Evolutionary conservation across 1,140 invertebrate species (phyloP).

Genomic region (Linepithema humile): DNA sequence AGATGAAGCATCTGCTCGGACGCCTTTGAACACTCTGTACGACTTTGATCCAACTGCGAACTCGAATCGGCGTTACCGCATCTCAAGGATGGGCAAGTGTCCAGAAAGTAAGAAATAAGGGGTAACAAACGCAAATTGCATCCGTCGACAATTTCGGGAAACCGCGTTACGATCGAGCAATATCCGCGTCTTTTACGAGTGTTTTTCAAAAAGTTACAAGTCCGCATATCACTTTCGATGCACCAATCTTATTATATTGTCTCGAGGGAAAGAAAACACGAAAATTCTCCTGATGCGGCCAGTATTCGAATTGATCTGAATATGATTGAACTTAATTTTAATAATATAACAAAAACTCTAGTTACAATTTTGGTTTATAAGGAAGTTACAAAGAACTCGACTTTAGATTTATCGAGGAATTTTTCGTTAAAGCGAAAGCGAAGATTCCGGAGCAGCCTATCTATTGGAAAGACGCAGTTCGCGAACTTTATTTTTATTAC

Average conservation of each 20-base stretch:
- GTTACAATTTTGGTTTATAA: neutral
- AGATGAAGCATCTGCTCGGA: neutral
- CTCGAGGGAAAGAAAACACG: neutral
- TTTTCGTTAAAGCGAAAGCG: neutral
- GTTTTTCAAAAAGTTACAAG: neutral
- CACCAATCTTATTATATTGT: neutral
- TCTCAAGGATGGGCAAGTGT: neutral
- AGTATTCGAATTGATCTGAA: neutral
- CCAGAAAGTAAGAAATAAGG: slow-evolving; percentile 1
- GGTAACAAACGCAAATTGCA: neutral
- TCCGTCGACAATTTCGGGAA: neutral
- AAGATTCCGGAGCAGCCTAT: neutral
- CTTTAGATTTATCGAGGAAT: neutral
- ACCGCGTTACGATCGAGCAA: neutral
- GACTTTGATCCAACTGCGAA: neutral
- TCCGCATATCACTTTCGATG: neutral
- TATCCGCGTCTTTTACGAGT: neutral
- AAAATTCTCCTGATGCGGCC: neutral
- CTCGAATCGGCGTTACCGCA: neutral
- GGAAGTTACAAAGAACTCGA: neutral
- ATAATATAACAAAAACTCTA: neutral
- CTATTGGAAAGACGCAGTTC: neutral
- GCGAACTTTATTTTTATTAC: neutral
- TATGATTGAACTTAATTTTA: neutral
- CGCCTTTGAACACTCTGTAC: neutral